Conservation (phyloP, 2,888 invertebrate genomes). For the Dynastes grantii region DNA sequence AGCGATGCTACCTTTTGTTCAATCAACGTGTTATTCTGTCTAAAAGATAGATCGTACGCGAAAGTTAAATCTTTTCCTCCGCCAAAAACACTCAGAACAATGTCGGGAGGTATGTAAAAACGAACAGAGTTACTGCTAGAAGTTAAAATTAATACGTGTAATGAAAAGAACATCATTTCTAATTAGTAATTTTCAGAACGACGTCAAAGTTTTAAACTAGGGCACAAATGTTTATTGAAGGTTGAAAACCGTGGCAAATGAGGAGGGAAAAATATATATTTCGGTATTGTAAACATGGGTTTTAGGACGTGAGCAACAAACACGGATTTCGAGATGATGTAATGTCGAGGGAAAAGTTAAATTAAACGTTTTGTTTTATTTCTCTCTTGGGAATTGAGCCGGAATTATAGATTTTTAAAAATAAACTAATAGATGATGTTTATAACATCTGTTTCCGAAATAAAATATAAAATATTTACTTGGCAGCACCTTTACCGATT, state of each 20-base stretch:
- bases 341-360: not conserved
- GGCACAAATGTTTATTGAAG: constrained; percentile 40
- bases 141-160: constrained; percentile 31
- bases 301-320: not conserved
- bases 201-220: constrained; percentile 30
- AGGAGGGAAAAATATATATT: constrained; percentile 2
- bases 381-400: too few relatives aligned
- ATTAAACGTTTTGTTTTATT: too few relatives aligned
- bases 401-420: not conserved
- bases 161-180: constrained; percentile 37
- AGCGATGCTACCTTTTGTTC: constrained; percentile 23
- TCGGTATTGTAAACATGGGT: constrained; percentile 1
- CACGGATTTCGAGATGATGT: not conserved
- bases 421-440: not conserved
- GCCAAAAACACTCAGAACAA: not conserved
- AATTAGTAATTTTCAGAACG: constrained; percentile 23
- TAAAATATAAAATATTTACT: constrained; percentile 6
- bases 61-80: constrained; percentile 29
- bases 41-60: constrained; percentile 17
- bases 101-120: constrained; percentile 29
- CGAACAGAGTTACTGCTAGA: constrained; percentile 26
- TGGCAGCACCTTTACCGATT: not conserved
- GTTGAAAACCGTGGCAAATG: constrained; percentile 20
- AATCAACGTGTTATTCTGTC: constrained; percentile 20
- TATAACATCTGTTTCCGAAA: not conserved